Evolutionary conservation across 2,888 invertebrate genomes (phyloP).

Genomic region (Fragum whitleyi): DNA sequence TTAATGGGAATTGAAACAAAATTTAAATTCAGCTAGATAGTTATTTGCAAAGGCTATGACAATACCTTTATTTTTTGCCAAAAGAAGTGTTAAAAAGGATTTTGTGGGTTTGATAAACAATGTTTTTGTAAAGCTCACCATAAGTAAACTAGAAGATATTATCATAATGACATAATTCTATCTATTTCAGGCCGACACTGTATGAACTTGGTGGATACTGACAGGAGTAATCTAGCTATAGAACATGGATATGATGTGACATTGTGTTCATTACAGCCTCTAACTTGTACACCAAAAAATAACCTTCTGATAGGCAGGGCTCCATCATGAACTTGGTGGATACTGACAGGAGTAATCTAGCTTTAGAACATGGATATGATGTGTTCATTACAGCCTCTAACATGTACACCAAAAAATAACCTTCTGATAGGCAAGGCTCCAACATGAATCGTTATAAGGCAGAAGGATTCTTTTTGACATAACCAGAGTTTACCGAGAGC

Average conservation of each 20-base stretch:
- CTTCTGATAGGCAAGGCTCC: slow-evolving; percentile 89
- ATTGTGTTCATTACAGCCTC: slow-evolving; percentile 91
- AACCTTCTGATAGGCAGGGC: slow-evolving; percentile 91
- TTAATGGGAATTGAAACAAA: no score
- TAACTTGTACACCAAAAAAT: slow-evolving; percentile 96
- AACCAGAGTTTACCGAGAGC: no score
- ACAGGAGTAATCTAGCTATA: slow-evolving; percentile 91
- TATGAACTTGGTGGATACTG: slow-evolving; percentile 95
- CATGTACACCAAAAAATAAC: slow-evolving; percentile 97
- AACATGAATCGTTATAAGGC: neutral
- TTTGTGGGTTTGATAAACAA: no score
- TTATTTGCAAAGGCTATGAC: no score
- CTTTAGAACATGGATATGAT: slow-evolving; percentile 91
- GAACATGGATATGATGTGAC: slow-evolving; percentile 91
- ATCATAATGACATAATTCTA: no score
- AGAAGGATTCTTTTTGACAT: no score
- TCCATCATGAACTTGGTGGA: slow-evolving; percentile 87
- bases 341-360: slow-evolving; percentile 92
- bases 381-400: slow-evolving; percentile 91
- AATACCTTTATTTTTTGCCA: no score
- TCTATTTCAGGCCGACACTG: slow-evolving; percentile 90
- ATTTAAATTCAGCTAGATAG: no score
- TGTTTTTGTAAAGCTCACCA: no score
- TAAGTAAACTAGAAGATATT: no score
- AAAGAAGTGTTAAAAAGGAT: no score